These are phyloP conservation scores for Oreortyx pictus DNA, from an alignment of 2,797 vertebrate species.

Conservation along the genomic window DNA sequence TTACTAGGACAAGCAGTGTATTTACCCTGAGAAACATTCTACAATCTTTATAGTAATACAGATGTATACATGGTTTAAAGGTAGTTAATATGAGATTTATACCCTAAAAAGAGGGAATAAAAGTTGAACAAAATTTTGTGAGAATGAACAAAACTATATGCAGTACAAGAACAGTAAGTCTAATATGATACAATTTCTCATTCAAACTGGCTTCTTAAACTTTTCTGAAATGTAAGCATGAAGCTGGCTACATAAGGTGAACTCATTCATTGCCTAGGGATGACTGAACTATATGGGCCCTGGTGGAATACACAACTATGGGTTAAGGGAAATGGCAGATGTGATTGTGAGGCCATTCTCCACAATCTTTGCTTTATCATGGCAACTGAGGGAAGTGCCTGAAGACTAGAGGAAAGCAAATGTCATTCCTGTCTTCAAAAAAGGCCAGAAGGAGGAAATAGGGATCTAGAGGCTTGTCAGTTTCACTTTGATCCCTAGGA, in stretches of 20 bases:
- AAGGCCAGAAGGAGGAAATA: not conserved
- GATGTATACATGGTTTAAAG: not conserved
- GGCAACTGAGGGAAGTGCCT: not conserved
- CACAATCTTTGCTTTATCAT: not conserved
- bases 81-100: slow-evolving; percentile 2
- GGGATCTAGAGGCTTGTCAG: not conserved
- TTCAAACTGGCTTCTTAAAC: slow-evolving; percentile 42
- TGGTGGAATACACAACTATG: not conserved
- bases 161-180: slow-evolving; percentile 46
- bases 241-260: slow-evolving; percentile 30
- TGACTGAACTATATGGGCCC: slow-evolving; percentile 56
- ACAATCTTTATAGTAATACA: not conserved
- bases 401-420: not conserved
- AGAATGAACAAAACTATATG: slow-evolving; percentile 63
- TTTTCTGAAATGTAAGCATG: slow-evolving; percentile 56
- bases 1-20: slow-evolving; percentile 10
- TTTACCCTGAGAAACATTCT: not conserved
- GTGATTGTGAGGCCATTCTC: not conserved
- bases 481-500: not conserved
- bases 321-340: not conserved
- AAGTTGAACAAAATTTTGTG: slow-evolving; percentile 66
- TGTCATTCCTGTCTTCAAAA: not conserved
- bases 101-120: slow-evolving; percentile 49
- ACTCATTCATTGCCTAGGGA: slow-evolving; percentile 51
- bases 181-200: slow-evolving; percentile 65